These are phyloP conservation scores for Poeciliopsis presidionis DNA, from an alignment of 2,797 vertebrate genomes.

Conservation along the genomic window DNA sequence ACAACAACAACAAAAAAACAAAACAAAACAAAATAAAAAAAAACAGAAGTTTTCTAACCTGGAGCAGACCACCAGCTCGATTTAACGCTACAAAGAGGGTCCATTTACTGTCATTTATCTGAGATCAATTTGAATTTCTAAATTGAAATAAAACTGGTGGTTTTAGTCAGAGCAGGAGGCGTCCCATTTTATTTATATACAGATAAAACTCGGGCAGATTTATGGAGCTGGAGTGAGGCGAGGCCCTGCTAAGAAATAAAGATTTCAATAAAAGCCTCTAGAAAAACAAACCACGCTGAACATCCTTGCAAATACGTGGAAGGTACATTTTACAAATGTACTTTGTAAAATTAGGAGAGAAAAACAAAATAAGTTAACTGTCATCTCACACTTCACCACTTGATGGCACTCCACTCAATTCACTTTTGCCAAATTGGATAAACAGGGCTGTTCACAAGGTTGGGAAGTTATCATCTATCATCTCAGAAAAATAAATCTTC, in stretches of 20 bases:
- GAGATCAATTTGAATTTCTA: neutral
- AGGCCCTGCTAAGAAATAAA: too few species aligned
- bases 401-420: neutral
- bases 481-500: neutral
- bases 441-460: neutral
- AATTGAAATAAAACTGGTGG: neutral
- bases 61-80: conserved; percentile 74
- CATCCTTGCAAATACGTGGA: neutral
- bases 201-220: too few species aligned
- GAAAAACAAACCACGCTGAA: neutral
- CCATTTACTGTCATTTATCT: neutral
- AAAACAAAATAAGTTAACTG: neutral
- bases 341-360: neutral
- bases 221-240: too few species aligned
- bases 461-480: neutral
- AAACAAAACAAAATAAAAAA: neutral
- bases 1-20: neutral
- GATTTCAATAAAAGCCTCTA: neutral
- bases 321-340: neutral
- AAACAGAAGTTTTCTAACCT: conserved; percentile 62
- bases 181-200: neutral
- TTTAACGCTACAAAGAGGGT: neutral
- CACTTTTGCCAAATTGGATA: neutral
- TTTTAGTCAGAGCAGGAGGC: neutral
- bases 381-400: neutral